Conservation (phyloP, 2,113 vertebrate species). For the Phalacrocorax pelagicus region DNA sequence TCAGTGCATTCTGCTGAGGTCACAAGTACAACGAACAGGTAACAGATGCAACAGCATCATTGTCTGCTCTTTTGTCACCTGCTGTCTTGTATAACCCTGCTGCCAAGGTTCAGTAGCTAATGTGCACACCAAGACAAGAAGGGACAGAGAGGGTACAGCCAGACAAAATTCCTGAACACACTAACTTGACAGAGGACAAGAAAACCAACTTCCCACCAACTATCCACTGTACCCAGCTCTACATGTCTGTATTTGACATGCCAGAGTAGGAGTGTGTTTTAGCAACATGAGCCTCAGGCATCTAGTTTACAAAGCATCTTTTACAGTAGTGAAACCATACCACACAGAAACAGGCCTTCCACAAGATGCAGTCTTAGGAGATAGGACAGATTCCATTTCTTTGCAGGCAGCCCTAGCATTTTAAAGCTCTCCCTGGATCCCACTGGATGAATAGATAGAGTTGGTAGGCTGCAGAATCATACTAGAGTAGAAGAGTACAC, state of each 20-base stretch:
- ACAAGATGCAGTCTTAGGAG: neutral
- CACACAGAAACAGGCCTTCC: neutral
- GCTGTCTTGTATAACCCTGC: neutral
- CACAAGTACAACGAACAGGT: neutral
- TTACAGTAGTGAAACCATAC: neutral
- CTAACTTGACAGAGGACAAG: neutral
- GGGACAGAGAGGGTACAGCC: neutral
- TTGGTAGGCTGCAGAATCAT: neutral
- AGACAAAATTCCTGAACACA: neutral
- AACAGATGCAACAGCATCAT: neutral
- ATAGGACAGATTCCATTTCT: rapidly evolving
- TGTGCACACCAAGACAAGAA: neutral
- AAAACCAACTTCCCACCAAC: neutral
- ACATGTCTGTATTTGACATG: rapidly evolving
- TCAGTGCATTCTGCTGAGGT: neutral
- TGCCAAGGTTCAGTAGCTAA: neutral
- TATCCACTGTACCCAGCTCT: neutral
- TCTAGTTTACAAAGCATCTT: neutral
- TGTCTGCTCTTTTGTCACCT: neutral
- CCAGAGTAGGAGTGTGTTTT: neutral
- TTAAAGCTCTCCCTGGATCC: neutral
- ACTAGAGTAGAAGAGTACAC: neutral
- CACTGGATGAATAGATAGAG: neutral
- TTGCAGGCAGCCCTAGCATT: neutral
- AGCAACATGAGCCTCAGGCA: neutral